Percentiles rank a stretch among this genome's conserved stretches.
Conservation (phyloP, 1,140 invertebrate species). For the Aphelenchoides besseyi region DNA sequence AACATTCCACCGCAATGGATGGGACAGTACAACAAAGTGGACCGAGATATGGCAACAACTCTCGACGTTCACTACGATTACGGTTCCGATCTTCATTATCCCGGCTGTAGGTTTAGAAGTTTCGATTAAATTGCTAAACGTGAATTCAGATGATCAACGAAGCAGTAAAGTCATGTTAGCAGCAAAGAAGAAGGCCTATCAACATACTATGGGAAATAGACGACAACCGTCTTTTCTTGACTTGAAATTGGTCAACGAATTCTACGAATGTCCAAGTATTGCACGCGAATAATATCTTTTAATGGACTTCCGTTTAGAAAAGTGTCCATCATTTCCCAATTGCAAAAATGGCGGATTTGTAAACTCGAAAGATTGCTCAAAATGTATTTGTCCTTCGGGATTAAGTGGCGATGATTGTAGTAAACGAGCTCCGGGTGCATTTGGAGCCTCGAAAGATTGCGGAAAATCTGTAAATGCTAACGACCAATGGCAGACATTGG, state of each 20-base stretch:
- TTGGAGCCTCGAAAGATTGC: slow-evolving; percentile 31
- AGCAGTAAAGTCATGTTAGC: slow-evolving; percentile 22
- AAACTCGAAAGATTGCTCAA: slow-evolving; percentile 36
- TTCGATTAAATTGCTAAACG: too few relatives aligned
- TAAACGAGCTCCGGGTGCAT: slow-evolving; percentile 42
- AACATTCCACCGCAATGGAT: slow-evolving; percentile 37
- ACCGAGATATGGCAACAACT: slow-evolving; percentile 16
- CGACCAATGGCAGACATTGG: slow-evolving; percentile 29
- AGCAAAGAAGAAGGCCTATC: slow-evolving; percentile 29
- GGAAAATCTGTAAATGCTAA: slow-evolving; percentile 32
- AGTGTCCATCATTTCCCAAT: slow-evolving; percentile 12
- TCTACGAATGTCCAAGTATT: slow-evolving; percentile 45
- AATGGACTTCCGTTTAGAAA: slow-evolving; percentile 15
- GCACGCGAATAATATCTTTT: neutral
- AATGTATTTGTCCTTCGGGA: slow-evolving; percentile 45
- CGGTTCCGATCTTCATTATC: slow-evolving; percentile 22
- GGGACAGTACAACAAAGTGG: slow-evolving; percentile 28
- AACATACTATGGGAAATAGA: slow-evolving; percentile 31
- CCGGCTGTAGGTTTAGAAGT: slow-evolving; percentile 9
- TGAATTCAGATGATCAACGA: slow-evolving; percentile 19
- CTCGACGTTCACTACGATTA: slow-evolving; percentile 31
- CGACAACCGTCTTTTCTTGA: slow-evolving; percentile 12
- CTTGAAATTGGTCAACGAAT: slow-evolving; percentile 29
- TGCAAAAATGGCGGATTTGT: slow-evolving; percentile 43
- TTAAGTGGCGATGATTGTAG: slow-evolving; percentile 46